Conservation (phyloP, 2,888 invertebrate genomes). For the Andrena bucephala region DNA sequence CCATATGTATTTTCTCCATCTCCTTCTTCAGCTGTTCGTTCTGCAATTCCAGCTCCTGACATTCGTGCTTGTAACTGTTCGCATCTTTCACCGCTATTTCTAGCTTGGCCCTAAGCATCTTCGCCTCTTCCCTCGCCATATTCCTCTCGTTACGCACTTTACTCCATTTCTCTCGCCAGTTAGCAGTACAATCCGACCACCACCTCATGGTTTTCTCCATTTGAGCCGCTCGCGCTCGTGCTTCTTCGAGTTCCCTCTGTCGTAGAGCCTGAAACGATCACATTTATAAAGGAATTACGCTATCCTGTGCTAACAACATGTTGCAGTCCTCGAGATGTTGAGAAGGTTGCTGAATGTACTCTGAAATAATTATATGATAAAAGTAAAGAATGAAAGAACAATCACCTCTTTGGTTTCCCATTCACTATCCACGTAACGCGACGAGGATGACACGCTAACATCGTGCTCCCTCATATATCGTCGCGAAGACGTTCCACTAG, state of each 20-base stretch:
- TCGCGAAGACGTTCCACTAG: conserved; percentile 88
- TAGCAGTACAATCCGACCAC: conserved; percentile 99
- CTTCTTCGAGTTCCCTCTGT: conserved; percentile 96
- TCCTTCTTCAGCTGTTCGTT: conserved; percentile 92
- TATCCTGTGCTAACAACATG: neutral
- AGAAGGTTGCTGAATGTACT: neutral
- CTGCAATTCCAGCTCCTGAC: conserved; percentile 91
- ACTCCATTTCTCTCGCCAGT: conserved; percentile 98
- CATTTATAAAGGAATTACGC: neutral
- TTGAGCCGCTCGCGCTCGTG: conserved; percentile 96
- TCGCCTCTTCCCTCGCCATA: conserved; percentile 95
- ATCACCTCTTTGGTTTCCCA: conserved; percentile 92
- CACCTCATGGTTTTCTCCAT: conserved; percentile 99
- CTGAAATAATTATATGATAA: neutral
- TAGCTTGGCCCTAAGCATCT: conserved; percentile 92
- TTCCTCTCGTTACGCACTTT: conserved; percentile 97
- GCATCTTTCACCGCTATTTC: conserved; percentile 92
- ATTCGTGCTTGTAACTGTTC: conserved; percentile 91
- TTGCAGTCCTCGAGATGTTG: neutral
- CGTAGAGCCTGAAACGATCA: conserved; percentile 86
- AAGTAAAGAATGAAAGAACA: conserved; percentile 26
- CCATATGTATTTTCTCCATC: conserved; percentile 91
- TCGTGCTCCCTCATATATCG: conserved; percentile 88
- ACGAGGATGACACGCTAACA: conserved; percentile 86
- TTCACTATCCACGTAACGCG: conserved; percentile 90